phyloP scores from a whole-genome alignment of 1,140 invertebrate genomes.

The Lepidurus apus region DNA sequence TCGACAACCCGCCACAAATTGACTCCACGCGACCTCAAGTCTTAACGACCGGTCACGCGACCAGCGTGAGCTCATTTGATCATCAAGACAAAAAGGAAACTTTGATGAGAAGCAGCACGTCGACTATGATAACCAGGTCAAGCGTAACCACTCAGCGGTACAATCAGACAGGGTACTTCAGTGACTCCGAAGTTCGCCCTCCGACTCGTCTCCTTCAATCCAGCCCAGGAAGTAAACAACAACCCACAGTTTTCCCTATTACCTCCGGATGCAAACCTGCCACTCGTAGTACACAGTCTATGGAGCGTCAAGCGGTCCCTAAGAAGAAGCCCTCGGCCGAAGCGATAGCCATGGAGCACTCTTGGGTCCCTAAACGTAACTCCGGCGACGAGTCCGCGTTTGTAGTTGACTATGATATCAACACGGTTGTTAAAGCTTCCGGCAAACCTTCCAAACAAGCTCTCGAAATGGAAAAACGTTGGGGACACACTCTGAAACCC shows the following conservation, averaged over 20 bases:
- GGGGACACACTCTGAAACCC: constrained; percentile 51
- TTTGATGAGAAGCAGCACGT: background rate
- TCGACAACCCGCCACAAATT: constrained; percentile 30
- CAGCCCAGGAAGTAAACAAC: background rate
- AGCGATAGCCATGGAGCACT: constrained; percentile 56
- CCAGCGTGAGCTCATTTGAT: background rate
- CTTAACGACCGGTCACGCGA: background rate
- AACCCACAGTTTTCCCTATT: background rate
- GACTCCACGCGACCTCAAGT: constrained; percentile 33
- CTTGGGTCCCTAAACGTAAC: constrained; percentile 46
- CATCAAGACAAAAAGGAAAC: background rate
- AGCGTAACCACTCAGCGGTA: background rate
- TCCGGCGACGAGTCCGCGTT: background rate
- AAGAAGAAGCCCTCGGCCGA: constrained; percentile 47
- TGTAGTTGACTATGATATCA: background rate
- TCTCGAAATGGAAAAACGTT: constrained; percentile 41
- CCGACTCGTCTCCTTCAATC: background rate
- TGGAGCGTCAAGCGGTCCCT: background rate
- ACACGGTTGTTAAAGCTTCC: background rate
- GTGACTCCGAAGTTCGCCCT: background rate
- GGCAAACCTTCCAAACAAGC: constrained; percentile 39
- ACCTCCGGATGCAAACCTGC: background rate
- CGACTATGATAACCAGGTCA: background rate
- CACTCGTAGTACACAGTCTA: constrained; percentile 6
- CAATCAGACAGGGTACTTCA: background rate